phyloP scores from a whole-genome alignment of 2,888 invertebrate genomes.

The Drosophila eohydei region DNA sequence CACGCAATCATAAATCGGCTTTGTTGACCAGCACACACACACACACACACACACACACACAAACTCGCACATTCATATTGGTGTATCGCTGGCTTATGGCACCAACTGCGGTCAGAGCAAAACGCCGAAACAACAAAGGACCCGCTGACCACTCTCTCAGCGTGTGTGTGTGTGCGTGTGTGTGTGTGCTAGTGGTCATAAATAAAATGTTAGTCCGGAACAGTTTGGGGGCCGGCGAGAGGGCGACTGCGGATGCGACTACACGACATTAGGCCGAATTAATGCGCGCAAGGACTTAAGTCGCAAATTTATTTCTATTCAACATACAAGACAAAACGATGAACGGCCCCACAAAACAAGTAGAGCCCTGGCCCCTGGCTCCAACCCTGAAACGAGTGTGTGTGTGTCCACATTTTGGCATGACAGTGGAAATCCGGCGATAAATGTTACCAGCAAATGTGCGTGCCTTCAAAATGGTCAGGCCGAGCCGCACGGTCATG shows the following conservation, averaged over 20 bases:
- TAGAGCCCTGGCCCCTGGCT: constrained; percentile 8
- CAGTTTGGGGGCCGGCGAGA: constrained; percentile 41
- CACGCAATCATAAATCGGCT: constrained; percentile 50
- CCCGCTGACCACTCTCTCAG: constrained; percentile 23
- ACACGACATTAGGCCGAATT: constrained; percentile 80
- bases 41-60: constrained; percentile 33
- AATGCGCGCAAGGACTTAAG: constrained; percentile 80
- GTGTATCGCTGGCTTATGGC: constrained; percentile 60
- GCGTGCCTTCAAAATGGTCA: constrained; percentile 57
- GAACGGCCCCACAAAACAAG: constrained; percentile 65
- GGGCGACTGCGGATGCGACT: constrained; percentile 65
- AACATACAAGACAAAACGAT: constrained; percentile 77
- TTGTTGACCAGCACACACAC: constrained; percentile 53
- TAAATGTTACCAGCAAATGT: constrained; percentile 80
- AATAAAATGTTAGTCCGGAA: constrained; percentile 77
- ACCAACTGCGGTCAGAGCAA: constrained; percentile 60
- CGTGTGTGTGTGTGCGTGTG: constrained; percentile 19
- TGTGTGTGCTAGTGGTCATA: constrained; percentile 55
- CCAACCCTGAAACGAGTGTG: constrained; percentile 1
- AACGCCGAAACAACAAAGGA: constrained; percentile 55
- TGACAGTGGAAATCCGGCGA: constrained; percentile 82
- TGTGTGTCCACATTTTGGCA: constrained; percentile 66
- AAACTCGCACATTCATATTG: constrained; percentile 27
- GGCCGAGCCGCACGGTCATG: constrained; percentile 3
- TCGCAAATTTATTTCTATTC: constrained; percentile 80